Conservation (phyloP, 1,140 invertebrate species). For the Drosophila arizonae region DNA sequence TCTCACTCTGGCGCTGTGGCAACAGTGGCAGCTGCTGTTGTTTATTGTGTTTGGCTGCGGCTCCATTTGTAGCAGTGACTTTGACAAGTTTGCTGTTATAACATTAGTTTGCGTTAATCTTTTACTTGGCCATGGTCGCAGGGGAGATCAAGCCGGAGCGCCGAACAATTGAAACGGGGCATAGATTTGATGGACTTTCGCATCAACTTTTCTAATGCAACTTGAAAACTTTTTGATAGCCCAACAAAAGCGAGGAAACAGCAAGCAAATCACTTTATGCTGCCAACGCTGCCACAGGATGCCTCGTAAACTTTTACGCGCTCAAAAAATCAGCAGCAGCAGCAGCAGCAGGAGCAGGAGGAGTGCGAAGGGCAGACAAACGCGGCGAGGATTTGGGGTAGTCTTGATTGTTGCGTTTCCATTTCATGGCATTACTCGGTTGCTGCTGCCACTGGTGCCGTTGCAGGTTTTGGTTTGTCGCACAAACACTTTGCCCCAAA, state of each 20-base stretch:
- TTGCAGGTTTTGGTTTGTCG: constrained; percentile 56
- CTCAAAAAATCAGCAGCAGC: constrained; percentile 34
- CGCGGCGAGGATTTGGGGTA: neutral
- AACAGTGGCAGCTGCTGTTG: constrained; percentile 35
- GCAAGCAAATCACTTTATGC: constrained; percentile 73
- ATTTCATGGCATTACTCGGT: constrained; percentile 22
- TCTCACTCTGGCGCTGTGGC: constrained; percentile 48
- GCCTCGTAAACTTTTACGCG: constrained; percentile 78
- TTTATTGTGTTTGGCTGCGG: constrained; percentile 52
- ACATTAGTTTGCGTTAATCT: constrained; percentile 74
- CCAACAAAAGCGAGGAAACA: constrained; percentile 48
- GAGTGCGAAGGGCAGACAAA: neutral
- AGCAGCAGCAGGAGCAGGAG: neutral
- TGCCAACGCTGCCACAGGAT: constrained; percentile 52
- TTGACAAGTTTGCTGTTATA: constrained; percentile 75
- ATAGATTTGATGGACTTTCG: constrained; percentile 60
- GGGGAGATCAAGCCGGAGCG: constrained; percentile 33
- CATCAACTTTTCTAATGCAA: constrained; percentile 65
- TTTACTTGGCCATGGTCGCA: constrained; percentile 59
- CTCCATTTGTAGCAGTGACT: constrained; percentile 59
- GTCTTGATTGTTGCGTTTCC: constrained; percentile 47
- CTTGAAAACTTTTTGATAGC: constrained; percentile 77
- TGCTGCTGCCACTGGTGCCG: constrained; percentile 5
- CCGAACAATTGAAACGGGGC: constrained; percentile 44
- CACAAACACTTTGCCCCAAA: constrained; percentile 55